Percentiles rank a stretch among this genome's conserved stretches.
Conservation (phyloP, 2,113 vertebrate species). For the Syngnathus scovelli region DNA sequence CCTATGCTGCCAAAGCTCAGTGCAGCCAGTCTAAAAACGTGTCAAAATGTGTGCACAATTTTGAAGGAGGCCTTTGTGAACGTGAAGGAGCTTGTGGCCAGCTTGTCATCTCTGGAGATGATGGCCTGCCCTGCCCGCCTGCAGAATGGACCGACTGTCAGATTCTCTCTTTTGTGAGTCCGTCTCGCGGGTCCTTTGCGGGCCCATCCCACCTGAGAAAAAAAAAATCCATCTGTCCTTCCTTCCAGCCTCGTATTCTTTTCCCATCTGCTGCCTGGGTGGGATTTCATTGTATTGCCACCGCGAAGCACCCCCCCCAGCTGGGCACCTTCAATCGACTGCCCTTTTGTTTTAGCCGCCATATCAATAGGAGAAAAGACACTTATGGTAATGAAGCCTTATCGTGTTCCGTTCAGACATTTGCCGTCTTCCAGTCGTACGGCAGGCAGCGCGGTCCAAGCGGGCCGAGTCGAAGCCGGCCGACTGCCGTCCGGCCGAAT, state of each 20-base stretch:
- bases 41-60: conserved; percentile 30
- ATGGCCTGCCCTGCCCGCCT: conserved; percentile 26
- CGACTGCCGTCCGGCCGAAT: conserved; percentile 10
- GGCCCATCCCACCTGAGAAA: conserved; percentile 35
- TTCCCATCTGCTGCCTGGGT: conserved; percentile 30
- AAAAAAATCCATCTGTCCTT: conserved; percentile 35
- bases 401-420: conserved; percentile 68
- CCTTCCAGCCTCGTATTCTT: conserved; percentile 46
- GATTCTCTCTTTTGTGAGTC: conserved; percentile 54
- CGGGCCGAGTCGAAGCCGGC: conserved; percentile 4
- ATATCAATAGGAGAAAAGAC: conserved; percentile 62
- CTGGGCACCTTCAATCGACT: conserved; percentile 60
- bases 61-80: conserved; percentile 52
- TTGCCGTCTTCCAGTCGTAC: conserved; percentile 47
- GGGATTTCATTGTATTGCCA: conserved; percentile 48
- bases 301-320: conserved; percentile 21
- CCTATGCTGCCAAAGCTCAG: background rate
- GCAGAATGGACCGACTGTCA: conserved; percentile 53
- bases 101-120: conserved; percentile 50
- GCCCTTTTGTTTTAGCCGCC: conserved; percentile 68
- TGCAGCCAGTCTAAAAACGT: conserved; percentile 32
- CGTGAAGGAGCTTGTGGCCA: conserved; percentile 34
- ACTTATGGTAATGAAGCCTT: conserved; percentile 76
- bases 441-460: background rate
- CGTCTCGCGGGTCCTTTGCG: conserved; percentile 56